These are phyloP conservation scores for Amphipoea lucens DNA, from an alignment of 2,888 invertebrate genomes.

Conservation along the genomic window DNA sequence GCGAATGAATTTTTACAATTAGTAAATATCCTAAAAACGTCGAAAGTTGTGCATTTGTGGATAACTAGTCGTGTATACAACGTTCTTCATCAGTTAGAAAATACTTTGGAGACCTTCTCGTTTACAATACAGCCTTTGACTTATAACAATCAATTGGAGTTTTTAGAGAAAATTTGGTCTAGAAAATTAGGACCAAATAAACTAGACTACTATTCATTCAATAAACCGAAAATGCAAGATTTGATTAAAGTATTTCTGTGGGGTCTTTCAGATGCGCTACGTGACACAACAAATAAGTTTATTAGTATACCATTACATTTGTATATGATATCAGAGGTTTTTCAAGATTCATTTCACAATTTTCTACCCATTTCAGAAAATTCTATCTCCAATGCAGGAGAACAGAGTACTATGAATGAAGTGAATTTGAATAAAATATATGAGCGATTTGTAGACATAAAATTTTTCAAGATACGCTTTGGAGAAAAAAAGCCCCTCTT, in stretches of 20 bases:
- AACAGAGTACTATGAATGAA: not conserved
- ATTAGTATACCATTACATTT: slow-evolving; percentile 56
- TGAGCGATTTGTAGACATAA: slow-evolving; percentile 47
- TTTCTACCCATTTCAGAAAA: slow-evolving; percentile 4
- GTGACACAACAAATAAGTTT: slow-evolving; percentile 33
- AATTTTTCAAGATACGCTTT: slow-evolving; percentile 58
- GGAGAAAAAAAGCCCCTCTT: slow-evolving; percentile 55
- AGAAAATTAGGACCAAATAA: slow-evolving; percentile 1
- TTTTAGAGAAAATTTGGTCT: slow-evolving; percentile 45
- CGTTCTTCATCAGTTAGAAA: slow-evolving; percentile 55
- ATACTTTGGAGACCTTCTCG: slow-evolving; percentile 52
- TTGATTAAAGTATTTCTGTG: slow-evolving; percentile 13
- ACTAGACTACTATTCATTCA: not conserved
- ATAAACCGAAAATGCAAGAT: slow-evolving; percentile 10
- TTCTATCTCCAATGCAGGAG: not conserved
- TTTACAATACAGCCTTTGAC: slow-evolving; percentile 49
- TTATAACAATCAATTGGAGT: slow-evolving; percentile 34
- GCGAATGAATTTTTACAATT: slow-evolving; percentile 45
- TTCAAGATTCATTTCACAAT: slow-evolving; percentile 27
- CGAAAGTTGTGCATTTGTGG: slow-evolving; percentile 52
- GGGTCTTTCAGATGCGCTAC: slow-evolving; percentile 12
- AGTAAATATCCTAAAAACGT: slow-evolving; percentile 38
- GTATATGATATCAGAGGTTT: slow-evolving; percentile 55
- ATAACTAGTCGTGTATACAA: slow-evolving; percentile 58
- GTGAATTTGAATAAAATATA: slow-evolving; percentile 43